These are phyloP conservation scores for Augochlora pura DNA, from an alignment of 1,140 invertebrate genomes.

Conservation along the genomic window DNA sequence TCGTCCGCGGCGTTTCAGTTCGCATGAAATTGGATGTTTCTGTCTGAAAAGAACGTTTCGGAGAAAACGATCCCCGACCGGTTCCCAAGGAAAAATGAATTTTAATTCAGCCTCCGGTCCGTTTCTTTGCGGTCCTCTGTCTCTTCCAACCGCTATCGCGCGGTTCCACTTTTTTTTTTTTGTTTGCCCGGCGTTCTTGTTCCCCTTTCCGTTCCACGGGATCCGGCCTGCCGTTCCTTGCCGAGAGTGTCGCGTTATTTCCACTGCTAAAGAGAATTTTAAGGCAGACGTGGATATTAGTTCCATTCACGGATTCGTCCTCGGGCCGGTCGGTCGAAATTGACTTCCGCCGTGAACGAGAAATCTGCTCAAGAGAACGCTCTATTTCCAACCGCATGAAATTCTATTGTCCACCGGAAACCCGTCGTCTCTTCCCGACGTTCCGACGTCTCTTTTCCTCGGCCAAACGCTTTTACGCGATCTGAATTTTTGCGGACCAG, in stretches of 20 bases:
- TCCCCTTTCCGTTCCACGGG: neutral
- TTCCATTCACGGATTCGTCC: slow-evolving; percentile 8
- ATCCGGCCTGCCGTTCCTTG: neutral
- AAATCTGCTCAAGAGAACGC: neutral
- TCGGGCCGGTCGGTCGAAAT: neutral
- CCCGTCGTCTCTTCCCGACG: too few species aligned
- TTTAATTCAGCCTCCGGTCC: neutral
- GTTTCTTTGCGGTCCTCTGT: neutral
- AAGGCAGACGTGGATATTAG: slow-evolving; percentile 4
- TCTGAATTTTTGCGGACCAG: too few species aligned
- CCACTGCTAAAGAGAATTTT: slow-evolving; percentile 16
- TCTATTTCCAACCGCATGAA: too few species aligned
- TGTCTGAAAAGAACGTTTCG: neutral
- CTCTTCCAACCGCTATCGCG: too few species aligned
- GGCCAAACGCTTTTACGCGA: too few species aligned
- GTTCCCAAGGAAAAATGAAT: neutral
- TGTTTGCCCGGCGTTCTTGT: slow-evolving; percentile 3
- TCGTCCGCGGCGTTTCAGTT: neutral
- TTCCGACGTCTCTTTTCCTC: too few species aligned
- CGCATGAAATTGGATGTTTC: neutral
- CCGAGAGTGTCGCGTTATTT: slow-evolving; percentile 3
- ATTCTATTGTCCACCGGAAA: too few species aligned
- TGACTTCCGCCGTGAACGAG: neutral
- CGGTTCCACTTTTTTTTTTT: neutral
- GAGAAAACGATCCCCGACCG: neutral